phyloP scores from a whole-genome alignment of 2,797 vertebrate genomes.

The Sebastes taczanowskii region DNA sequence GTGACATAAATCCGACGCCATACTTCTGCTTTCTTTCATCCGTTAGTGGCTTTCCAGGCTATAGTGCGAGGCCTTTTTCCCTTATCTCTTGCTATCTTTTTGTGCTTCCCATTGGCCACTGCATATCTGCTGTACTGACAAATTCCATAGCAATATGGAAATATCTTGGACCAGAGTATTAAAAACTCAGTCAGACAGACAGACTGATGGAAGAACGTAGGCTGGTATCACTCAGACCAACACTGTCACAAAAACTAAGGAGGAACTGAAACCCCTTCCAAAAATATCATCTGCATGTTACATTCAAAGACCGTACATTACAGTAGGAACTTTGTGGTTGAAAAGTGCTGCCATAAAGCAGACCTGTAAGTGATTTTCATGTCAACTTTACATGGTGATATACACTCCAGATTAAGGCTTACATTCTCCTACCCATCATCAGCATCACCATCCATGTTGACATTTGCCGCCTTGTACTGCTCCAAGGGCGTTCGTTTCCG shows the following conservation, averaged over 20 bases:
- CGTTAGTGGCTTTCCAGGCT: neutral
- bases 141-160: neutral
- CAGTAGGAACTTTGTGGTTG: neutral
- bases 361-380: neutral
- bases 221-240: neutral
- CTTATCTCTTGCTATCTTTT: neutral
- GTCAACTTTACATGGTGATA: neutral
- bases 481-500: conserved; percentile 34
- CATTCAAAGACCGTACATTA: conserved; percentile 1
- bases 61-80: neutral
- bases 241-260: neutral
- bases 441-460: conserved; percentile 7
- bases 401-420: neutral
- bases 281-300: conserved; percentile 12
- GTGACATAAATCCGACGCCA: neutral
- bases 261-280: conserved; percentile 40
- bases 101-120: neutral
- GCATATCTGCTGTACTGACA: neutral
- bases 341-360: neutral
- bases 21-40: neutral
- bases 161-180: neutral
- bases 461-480: conserved; percentile 21
- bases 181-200: neutral
- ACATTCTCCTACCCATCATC: neutral
- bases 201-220: neutral